Conservation (phyloP, 2,797 vertebrate genomes). For the Pseudotriccus pelzelni region DNA sequence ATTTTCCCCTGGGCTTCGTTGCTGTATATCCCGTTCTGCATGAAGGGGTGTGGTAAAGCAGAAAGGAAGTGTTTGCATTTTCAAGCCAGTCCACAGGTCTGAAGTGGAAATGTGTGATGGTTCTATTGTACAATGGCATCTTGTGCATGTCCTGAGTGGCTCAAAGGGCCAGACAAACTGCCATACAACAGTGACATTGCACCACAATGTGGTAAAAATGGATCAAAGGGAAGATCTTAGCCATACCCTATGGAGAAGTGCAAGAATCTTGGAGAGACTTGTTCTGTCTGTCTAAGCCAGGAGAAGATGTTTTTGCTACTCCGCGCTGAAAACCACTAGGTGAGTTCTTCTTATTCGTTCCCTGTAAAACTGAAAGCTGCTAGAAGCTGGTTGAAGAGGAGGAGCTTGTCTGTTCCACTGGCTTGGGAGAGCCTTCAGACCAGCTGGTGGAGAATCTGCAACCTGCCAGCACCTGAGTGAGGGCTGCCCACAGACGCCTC, state of each 20-base stretch:
- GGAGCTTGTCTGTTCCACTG: neutral
- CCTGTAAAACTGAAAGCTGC: neutral
- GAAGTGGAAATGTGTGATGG: neutral
- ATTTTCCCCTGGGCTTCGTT: neutral
- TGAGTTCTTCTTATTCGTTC: neutral
- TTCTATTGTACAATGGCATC: neutral
- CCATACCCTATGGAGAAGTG: neutral
- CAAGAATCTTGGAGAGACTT: neutral
- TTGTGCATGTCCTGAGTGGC: neutral
- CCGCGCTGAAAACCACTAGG: neutral
- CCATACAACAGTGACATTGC: neutral
- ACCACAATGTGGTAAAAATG: neutral
- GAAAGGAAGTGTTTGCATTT: neutral
- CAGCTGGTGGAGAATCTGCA: conserved; percentile 42
- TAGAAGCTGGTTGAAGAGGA: neutral
- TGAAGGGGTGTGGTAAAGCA: neutral
- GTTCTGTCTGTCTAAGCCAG: neutral
- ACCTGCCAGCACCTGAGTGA: conserved; percentile 46
- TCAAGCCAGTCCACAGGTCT: neutral
- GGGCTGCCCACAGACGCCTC: neutral
- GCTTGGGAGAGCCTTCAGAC: neutral
- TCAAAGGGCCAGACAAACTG: neutral
- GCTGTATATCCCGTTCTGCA: neutral
- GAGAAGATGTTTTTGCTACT: neutral
- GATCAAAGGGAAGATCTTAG: neutral